Evolutionary conservation across 1,140 invertebrate genomes (phyloP), one percentile per base, ranked within the genome.

Genomic region (Mamestra configurata): DNA sequence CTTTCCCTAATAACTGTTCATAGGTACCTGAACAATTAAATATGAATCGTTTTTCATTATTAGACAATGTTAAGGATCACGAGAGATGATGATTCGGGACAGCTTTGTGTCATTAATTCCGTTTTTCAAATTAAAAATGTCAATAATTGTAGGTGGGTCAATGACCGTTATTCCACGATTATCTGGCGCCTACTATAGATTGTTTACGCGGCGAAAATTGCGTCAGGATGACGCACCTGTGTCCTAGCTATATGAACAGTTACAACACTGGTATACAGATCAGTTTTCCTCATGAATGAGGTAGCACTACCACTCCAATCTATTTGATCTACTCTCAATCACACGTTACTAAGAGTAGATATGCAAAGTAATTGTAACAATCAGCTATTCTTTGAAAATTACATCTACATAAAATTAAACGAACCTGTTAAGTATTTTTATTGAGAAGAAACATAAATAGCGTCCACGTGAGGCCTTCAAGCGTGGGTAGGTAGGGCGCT

Each of bases 221-320:
- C 37, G 72, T 76, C 55, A 76, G 13, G 35, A 15, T 76, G 40
- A 76, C 70, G 46, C 72, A 76, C 72, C 72, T 76, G 57, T 13
- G 72, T 43, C 37, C 55, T 61, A 64, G 35, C 43, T 55, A 2
- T n/a, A 46, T 3, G 10, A 20, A 59, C 71, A 35, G 51, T 73
- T 73, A 53, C 46, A 55, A 20, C 49, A 35, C 46, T 53, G 15
- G 13, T 35, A 51, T 72, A 55, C 24, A 31, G 13, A 35, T 35
- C 70, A 72, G 18, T 72, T 72, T 55, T 72, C 70, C 70, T 72
- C n/a, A 53, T 53, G 31, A 40, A 13, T 51, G 27, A 55, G 20
- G 49, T 37, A 72, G 13, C 31, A n/a, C 15, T 6, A 53, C 7
- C 15, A n/a, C 27, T 31, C 40, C 11, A 22, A 31, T 24, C 4